These are phyloP conservation scores for Incurvaria masculella DNA, from an alignment of 2,888 invertebrate genomes.

Conservation along the genomic window DNA sequence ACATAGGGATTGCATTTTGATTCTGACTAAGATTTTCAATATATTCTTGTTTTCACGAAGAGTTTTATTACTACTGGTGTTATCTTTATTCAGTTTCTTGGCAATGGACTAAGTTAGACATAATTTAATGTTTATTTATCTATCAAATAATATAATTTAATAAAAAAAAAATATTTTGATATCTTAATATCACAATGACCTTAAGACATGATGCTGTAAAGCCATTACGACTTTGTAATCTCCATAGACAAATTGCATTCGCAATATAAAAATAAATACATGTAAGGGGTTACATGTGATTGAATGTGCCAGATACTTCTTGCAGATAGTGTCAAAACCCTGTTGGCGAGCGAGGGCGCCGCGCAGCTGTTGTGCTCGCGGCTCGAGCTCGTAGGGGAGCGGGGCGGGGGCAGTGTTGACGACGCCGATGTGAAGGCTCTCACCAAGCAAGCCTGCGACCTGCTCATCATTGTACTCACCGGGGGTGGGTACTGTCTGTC, in stretches of 20 bases:
- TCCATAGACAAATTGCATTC: too few relatives aligned
- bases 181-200: too few relatives aligned
- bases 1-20: not conserved
- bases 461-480: slow-evolving; percentile 79
- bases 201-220: too few relatives aligned
- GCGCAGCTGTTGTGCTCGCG: slow-evolving; percentile 73
- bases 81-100: not conserved
- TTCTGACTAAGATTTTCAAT: slow-evolving; percentile 3
- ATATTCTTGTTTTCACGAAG: slow-evolving; percentile 2
- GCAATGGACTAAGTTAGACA: too few relatives aligned
- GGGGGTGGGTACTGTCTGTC: slow-evolving; percentile 60
- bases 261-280: not conserved
- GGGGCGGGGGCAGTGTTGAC: slow-evolving; percentile 34
- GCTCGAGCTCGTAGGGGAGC: slow-evolving; percentile 53
- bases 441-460: slow-evolving; percentile 81
- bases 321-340: slow-evolving; percentile 72
- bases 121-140: too few relatives aligned
- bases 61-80: slow-evolving; percentile 7
- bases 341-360: slow-evolving; percentile 72
- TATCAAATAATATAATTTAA: too few relatives aligned
- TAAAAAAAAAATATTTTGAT: too few relatives aligned
- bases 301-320: too few relatives aligned
- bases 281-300: not conserved
- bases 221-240: too few relatives aligned
- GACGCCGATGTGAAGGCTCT: slow-evolving; percentile 49